Conservation (phyloP, 64 coral and sea anemone genomes). For the Stylophora pistillata region DNA sequence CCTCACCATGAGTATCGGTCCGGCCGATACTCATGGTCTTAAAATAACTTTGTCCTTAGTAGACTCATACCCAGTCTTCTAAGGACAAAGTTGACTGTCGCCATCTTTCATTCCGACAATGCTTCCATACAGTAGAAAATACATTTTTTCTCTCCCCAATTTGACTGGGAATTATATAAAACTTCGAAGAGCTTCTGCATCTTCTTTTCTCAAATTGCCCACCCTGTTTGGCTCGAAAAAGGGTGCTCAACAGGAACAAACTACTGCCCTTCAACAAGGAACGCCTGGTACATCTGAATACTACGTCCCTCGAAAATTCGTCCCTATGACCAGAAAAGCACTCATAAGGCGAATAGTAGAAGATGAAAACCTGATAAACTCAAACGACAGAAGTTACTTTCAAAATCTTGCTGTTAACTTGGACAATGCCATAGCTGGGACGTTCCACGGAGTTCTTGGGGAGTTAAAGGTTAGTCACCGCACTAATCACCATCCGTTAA, state of each 20-base stretch:
- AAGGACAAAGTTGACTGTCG: neutral
- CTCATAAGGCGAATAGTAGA: slow-evolving; percentile 77
- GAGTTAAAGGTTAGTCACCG: slow-evolving; percentile 68
- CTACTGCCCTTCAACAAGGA: neutral
- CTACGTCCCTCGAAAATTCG: slow-evolving; percentile 68
- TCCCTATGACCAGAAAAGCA: slow-evolving; percentile 90
- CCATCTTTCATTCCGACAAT: neutral
- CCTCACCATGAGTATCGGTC: too few species aligned
- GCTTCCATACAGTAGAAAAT: neutral
- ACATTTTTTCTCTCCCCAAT: neutral
- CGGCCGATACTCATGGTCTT: too few species aligned
- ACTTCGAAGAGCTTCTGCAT: neutral
- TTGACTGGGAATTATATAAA: neutral
- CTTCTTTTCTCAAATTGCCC: slow-evolving; percentile 14
- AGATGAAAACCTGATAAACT: slow-evolving; percentile 59
- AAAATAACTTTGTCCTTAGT: too few species aligned
- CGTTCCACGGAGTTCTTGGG: slow-evolving; percentile 58
- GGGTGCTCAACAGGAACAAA: neutral
- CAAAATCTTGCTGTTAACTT: slow-evolving; percentile 74
- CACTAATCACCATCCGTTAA: too few species aligned
- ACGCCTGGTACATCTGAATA: slow-evolving; percentile 44
- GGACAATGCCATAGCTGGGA: slow-evolving; percentile 64
- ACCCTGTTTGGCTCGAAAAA: neutral
- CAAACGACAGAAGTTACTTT: slow-evolving; percentile 59
- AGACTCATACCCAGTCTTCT: neutral